Evolutionary conservation across 2,888 invertebrate genomes (phyloP).

Genomic region (Lasioglossum morio): DNA sequence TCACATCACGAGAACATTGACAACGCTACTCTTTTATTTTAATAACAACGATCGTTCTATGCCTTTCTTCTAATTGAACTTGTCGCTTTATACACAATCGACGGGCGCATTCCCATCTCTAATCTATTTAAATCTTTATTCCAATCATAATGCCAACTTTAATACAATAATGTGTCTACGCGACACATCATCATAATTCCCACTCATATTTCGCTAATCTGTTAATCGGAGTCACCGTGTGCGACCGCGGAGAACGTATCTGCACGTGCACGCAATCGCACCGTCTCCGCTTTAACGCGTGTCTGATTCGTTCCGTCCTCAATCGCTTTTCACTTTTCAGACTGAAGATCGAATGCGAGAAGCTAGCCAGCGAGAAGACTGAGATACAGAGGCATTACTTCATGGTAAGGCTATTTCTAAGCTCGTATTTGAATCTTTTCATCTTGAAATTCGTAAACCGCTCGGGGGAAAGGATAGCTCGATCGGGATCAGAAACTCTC

Average conservation of each 20-base stretch:
- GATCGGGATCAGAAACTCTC: constrained; percentile 13
- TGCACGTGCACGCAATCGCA: background rate
- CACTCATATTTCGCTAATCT: too few relatives aligned
- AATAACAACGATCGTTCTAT: too few relatives aligned
- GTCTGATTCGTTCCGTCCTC: constrained; percentile 41
- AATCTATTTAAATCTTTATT: too few relatives aligned
- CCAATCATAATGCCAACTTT: too few relatives aligned
- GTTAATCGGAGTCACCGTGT: background rate
- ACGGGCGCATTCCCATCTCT: too few relatives aligned
- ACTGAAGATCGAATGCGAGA: constrained; percentile 98
- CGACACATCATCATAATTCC: too few relatives aligned
- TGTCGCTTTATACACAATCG: too few relatives aligned
- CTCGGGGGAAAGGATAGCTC: background rate
- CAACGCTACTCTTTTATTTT: too few relatives aligned
- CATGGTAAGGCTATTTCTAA: constrained; percentile 91
- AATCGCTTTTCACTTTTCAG: constrained; percentile 86
- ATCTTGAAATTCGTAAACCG: constrained; percentile 35
- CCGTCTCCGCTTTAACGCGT: constrained; percentile 47
- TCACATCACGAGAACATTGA: too few relatives aligned
- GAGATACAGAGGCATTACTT: constrained; percentile 99
- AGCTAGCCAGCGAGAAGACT: constrained; percentile 98
- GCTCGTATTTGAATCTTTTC: constrained; percentile 62
- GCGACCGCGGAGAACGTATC: background rate
- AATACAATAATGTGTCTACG: too few relatives aligned
- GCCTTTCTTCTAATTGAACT: too few relatives aligned